Base-by-base conservation (phyloP, 1,140 invertebrate genomes). In the Prorops nasuta region DNA sequence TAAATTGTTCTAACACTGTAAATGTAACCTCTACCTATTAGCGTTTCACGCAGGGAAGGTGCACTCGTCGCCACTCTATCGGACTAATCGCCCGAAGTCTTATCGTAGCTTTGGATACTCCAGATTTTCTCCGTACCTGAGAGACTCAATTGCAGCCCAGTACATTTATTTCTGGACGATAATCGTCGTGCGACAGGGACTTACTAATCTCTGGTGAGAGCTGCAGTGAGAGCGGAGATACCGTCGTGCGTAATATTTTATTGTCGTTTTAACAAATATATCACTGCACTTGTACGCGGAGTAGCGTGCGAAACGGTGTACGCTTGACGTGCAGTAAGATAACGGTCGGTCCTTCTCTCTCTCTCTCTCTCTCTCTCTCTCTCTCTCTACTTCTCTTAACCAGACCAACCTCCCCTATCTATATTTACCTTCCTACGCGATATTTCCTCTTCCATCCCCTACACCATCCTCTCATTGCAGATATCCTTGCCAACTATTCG, bases 81-180 rank as follows among this genome's bases (percentile, higher is more conserved):
- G 49, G 28, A 34, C 52, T 49, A 58, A 56, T 56, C 56, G 58
- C 60, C n/a, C n/a, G n/a, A 68, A 49, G 32, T 45, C 44, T 60
- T 44, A 38, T 60, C 49, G 31, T 41, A 50, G 52, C 53, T 62
- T 40, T 47, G 50, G 38, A 28, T 24, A 37, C 54, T n/a, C n/a
- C n/a, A n/a, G n/a, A n/a, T n/a, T n/a, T n/a, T n/a, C n/a, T n/a
- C n/a, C n/a, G n/a, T n/a, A n/a, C n/a, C n/a, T n/a, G n/a, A n/a
- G n/a, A n/a, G n/a, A n/a, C n/a, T n/a, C n/a, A n/a, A n/a, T n/a
- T n/a, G n/a, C n/a, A n/a, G n/a, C n/a, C n/a, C n/a, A n/a, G n/a
- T n/a, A 20, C 42, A 31, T 9, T n/a, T 20, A 8, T 38, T 51
- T n/a, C 19, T 15, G 2, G 31, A 28, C 9, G 43, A 18, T 12